phyloP scores from a whole-genome alignment of 2,888 invertebrate genomes.

The Drosophila villosipedis region DNA sequence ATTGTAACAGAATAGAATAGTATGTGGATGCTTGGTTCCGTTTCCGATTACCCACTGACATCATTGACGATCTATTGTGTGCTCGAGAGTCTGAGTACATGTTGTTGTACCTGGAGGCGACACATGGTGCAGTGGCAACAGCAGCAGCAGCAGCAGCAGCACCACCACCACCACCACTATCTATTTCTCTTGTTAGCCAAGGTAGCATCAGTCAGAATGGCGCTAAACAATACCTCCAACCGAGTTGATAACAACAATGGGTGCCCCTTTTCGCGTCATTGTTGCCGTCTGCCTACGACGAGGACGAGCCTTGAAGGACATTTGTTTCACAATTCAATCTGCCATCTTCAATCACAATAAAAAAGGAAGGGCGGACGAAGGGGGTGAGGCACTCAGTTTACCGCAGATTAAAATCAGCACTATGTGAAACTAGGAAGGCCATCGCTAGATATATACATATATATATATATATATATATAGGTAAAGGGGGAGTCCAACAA shows the following conservation, averaged over 20 bases:
- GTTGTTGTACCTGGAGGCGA: constrained; percentile 6
- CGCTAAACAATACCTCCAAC: constrained; percentile 43
- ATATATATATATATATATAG: not conserved
- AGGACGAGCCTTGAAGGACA: constrained; percentile 42
- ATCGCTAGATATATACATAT: not conserved
- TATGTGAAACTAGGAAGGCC: constrained; percentile 14
- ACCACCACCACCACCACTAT: constrained; percentile 1
- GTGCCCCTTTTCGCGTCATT: constrained; percentile 25
- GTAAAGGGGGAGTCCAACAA: not conserved
- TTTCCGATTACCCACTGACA: constrained; percentile 35
- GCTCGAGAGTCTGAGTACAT: constrained; percentile 30
- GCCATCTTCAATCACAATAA: constrained; percentile 53
- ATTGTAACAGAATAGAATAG: not conserved
- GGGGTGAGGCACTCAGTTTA: constrained; percentile 1
- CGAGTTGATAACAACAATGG: constrained; percentile 41
- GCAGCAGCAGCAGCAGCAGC: not conserved
- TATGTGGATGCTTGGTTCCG: not conserved
- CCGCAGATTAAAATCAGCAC: constrained; percentile 50
- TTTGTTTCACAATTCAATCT: constrained; percentile 64
- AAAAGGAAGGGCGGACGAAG: not conserved
- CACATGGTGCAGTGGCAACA: not conserved
- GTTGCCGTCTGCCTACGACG: constrained; percentile 16
- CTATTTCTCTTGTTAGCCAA: not conserved
- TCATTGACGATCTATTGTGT: constrained; percentile 48
- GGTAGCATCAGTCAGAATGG: constrained; percentile 42